phyloP scores from a whole-genome alignment of 2,888 invertebrate genomes.

The Napeogenes inachia region DNA sequence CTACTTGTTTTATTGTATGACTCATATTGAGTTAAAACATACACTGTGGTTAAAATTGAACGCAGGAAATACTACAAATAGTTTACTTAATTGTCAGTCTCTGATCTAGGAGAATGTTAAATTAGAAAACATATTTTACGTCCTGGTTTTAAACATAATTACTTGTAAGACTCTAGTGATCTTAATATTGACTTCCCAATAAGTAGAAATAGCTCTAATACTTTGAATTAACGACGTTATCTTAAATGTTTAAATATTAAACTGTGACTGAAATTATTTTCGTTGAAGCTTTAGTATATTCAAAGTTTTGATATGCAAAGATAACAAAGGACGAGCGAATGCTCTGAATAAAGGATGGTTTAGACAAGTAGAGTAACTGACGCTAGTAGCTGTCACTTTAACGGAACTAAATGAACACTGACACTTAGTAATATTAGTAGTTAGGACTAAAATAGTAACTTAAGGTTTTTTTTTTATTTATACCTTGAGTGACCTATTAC shows the following conservation, averaged over 20 bases:
- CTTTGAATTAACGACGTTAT: background rate
- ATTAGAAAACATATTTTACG: background rate
- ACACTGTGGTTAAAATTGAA: background rate
- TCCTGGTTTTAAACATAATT: background rate
- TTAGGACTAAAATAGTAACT: too few species aligned
- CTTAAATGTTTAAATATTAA: background rate
- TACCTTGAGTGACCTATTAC: too few species aligned
- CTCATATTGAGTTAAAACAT: background rate
- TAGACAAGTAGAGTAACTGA: conserved; percentile 10
- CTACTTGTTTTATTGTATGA: background rate
- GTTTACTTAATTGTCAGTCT: background rate
- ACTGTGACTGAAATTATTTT: background rate
- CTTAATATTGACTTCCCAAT: background rate
- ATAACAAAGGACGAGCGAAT: conserved; percentile 46
- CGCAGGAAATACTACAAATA: conserved; percentile 1
- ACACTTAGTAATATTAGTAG: too few species aligned
- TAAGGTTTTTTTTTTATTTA: too few species aligned
- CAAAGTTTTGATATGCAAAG: conserved; percentile 42
- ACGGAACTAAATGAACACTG: too few species aligned
- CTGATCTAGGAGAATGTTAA: background rate
- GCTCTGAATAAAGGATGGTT: conserved; percentile 57
- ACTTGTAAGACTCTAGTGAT: background rate
- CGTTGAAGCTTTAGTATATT: conserved; percentile 2
- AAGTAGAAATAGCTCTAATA: background rate
- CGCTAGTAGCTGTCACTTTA: background rate